Base-by-base conservation (phyloP, 2,888 invertebrate species). In the Nysson spinosus region DNA sequence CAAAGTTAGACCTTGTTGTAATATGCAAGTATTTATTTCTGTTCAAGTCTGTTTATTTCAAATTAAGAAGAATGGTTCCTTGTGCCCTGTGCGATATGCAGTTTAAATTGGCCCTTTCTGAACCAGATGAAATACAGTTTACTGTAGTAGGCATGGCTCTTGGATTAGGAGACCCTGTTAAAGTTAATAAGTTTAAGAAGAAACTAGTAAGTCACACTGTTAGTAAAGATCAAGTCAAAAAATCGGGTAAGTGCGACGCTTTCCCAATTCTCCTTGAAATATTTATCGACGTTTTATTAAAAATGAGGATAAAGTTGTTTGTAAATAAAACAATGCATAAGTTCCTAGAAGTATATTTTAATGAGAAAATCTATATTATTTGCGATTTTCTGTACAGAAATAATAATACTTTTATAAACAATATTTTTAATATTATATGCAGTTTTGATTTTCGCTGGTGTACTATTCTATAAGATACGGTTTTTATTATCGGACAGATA, bases 101-200 rank as follows among this genome's bases (percentile, higher is more conserved):
- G 77, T 96, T 97, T 86, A 91, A 93, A 65, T 90, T 97, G 0
- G 95, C 96, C 75, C 89, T 97, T 71, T 96, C 97, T 0, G 97
- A 97, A 87, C 93, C 95, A 57, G 93, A 93, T 78, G 92, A 93
- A 83, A 91, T 93, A 67, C 93, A 93, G 78, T 83, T 93, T 17
- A 88, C 92, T 1, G 91, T 93, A 39, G 91, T 91, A 4, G 96
- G 96, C 0, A 94, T 96, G 88, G 96, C 95, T 14, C 90, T 96
- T 40, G 93, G 93, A 0, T 89, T 95, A 0, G 91, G 90, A 4
- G 92, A 92, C 84, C 89, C 90, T 5, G 88, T 88, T 9, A 90
- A 89, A 82, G 77, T 87, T 22, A 79, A 80, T 56, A 90, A 90
- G 83, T 82, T 83, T 39, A 89, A 89, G 65, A 81, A 55, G 78